A percentile compares a stretch with the other conserved stretches of the same genome.
These are phyloP conservation scores for Anableps anableps DNA, from an alignment of 2,797 vertebrate species.

Conservation along the genomic window DNA sequence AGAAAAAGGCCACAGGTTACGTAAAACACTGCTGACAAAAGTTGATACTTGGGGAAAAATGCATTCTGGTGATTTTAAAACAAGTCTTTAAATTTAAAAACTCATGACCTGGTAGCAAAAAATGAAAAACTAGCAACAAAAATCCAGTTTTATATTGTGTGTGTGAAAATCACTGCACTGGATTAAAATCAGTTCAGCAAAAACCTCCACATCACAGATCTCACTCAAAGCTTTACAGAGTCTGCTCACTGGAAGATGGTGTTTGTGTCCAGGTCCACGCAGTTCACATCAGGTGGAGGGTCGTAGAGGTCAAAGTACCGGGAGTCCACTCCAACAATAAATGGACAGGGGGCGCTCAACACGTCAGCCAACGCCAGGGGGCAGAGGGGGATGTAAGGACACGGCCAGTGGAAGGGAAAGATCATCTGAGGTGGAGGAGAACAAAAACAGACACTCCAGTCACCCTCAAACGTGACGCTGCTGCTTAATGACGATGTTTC, in stretches of 20 bases:
- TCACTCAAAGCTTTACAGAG: neutral
- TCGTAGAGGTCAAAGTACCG: slow-evolving; percentile 98
- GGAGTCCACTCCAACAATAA: slow-evolving; percentile 97
- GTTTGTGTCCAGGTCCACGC: slow-evolving; percentile 98
- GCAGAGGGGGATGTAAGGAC: slow-evolving; percentile 96
- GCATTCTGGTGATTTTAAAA: slow-evolving; percentile 8
- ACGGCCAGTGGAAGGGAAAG: slow-evolving; percentile 98
- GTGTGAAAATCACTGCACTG: neutral
- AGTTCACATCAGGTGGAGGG: slow-evolving; percentile 95
- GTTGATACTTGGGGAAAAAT: slow-evolving; percentile 29
- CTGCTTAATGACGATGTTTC: neutral
- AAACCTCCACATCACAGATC: neutral
- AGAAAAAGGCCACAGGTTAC: slow-evolving; percentile 34
- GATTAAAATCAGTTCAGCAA: neutral
- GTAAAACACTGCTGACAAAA: slow-evolving; percentile 32
- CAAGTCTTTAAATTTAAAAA: slow-evolving; percentile 43
- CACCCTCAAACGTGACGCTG: neutral
- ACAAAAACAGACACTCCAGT: neutral
- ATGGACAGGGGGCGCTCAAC: slow-evolving; percentile 94
- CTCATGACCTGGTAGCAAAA: slow-evolving; percentile 29
- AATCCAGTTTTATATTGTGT: slow-evolving; percentile 10
- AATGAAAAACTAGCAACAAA: slow-evolving; percentile 16
- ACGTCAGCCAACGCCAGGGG: slow-evolving; percentile 95
- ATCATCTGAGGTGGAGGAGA: slow-evolving; percentile 86
- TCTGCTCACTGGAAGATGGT: slow-evolving; percentile 94